Evolutionary conservation across 2,113 vertebrate genomes (phyloP).

Genomic region (Myotis davidii): DNA sequence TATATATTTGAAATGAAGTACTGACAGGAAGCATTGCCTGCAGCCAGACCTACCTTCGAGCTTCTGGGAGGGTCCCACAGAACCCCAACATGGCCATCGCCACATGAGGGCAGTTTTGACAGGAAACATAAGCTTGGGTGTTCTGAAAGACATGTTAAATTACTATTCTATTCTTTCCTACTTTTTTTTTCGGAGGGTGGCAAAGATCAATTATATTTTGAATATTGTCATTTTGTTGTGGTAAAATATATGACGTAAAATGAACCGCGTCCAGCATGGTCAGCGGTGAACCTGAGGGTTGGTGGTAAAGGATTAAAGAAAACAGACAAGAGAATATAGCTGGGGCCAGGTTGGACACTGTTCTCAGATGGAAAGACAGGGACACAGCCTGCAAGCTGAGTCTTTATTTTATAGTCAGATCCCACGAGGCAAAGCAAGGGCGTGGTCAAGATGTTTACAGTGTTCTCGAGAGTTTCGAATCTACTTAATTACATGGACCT

Average conservation of each 20-base stretch:
- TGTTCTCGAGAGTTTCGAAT: no score
- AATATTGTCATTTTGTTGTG: background rate
- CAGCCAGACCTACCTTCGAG: accelerated
- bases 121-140: background rate
- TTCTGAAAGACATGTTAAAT: background rate
- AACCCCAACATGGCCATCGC: accelerated
- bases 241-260: background rate
- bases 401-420: no score
- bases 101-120: background rate
- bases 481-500: no score
- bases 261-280: no score
- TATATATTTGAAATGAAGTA: background rate
- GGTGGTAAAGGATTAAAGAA: no score
- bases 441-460: no score
- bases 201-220: background rate
- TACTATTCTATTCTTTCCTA: background rate
- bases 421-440: no score
- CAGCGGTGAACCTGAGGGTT: no score
- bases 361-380: no score
- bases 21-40: background rate
- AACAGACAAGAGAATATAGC: no score
- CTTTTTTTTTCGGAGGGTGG: background rate
- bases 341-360: no score
- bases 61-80: background rate
- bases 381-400: no score